These are phyloP conservation scores for Heliconius ethilla DNA, from an alignment of 2,888 invertebrate genomes.

Conservation along the genomic window DNA sequence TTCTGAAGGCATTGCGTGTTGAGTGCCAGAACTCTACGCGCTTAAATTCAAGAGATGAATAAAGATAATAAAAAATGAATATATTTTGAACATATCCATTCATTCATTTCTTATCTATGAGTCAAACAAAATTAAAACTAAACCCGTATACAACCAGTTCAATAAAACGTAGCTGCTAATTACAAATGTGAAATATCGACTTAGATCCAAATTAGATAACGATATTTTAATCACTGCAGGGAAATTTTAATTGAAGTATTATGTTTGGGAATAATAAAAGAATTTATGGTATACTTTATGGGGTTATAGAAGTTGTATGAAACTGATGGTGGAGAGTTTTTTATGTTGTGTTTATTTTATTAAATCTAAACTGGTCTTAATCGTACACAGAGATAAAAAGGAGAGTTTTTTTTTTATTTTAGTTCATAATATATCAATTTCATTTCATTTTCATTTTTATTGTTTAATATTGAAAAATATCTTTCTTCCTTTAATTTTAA, in stretches of 20 bases:
- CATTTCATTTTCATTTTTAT: no score
- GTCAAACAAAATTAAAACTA: conserved; percentile 8
- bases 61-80: background rate
- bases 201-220: conserved; percentile 37
- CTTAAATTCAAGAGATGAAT: background rate
- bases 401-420: no score
- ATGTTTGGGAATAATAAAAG: background rate
- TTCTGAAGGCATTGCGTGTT: no score
- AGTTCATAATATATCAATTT: no score
- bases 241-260: conserved; percentile 19
- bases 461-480: no score
- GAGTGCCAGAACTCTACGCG: no score
- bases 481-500: no score
- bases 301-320: background rate
- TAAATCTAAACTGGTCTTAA: background rate
- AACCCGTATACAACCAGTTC: conserved; percentile 22
- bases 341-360: background rate
- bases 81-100: background rate
- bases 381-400: background rate
- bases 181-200: conserved; percentile 41
- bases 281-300: conserved; percentile 17
- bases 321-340: background rate
- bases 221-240: conserved; percentile 23
- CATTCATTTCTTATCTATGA: background rate
- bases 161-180: conserved; percentile 38